A percentile compares a stretch with the other conserved stretches of the same genome.
These are phyloP conservation scores for Litoditis marina DNA, from an alignment of 2,888 invertebrate species.

Conservation along the genomic window DNA sequence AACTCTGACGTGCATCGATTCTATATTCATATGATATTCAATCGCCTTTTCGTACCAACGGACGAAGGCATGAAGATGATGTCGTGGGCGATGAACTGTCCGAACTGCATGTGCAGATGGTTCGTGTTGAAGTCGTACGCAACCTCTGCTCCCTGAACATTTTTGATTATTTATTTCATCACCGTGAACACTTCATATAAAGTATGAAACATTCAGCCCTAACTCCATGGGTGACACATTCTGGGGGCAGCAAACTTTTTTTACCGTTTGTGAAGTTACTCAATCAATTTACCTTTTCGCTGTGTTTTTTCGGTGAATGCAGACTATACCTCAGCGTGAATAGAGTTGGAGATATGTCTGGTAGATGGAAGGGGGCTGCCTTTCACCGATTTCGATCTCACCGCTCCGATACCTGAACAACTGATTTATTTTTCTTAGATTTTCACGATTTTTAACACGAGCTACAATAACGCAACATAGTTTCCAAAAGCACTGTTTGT, in stretches of 20 bases:
- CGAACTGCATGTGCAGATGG: constrained; percentile 78
- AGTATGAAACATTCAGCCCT: too few relatives aligned
- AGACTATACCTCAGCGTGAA: constrained; percentile 19
- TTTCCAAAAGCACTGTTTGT: not conserved
- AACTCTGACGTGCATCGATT: too few relatives aligned
- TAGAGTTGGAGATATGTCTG: constrained; percentile 28
- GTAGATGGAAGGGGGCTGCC: constrained; percentile 28
- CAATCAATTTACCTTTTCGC: too few relatives aligned
- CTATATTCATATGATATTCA: too few relatives aligned
- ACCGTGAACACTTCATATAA: not conserved
- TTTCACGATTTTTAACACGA: not conserved
- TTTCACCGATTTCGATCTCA: constrained; percentile 19
- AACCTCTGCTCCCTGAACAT: not conserved
- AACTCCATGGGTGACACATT: too few relatives aligned
- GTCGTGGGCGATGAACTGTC: constrained; percentile 87
- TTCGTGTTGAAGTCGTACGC: constrained; percentile 14
- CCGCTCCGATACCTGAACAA: constrained; percentile 6
- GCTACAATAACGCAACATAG: not conserved
- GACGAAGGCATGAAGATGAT: constrained; percentile 82
- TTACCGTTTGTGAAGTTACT: too few relatives aligned
- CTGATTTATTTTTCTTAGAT: too few relatives aligned
- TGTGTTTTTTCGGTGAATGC: too few relatives aligned
- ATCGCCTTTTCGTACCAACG: constrained; percentile 28
- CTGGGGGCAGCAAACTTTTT: too few relatives aligned
- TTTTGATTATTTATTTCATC: not conserved